Conservation (phyloP, 2,797 vertebrate species). For the Anabas testudineus region DNA sequence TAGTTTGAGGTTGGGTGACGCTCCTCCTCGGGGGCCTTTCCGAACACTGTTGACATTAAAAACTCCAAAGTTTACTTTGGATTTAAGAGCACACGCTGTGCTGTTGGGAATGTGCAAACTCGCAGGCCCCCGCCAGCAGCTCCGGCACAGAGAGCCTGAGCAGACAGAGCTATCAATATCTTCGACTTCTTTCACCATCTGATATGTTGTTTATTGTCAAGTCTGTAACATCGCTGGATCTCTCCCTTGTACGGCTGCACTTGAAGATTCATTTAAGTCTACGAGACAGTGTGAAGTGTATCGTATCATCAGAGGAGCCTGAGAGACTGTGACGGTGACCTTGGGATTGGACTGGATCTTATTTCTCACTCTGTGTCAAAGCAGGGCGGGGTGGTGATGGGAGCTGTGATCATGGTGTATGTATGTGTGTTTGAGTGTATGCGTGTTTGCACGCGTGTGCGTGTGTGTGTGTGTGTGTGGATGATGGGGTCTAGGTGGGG, state of each 20-base stretch:
- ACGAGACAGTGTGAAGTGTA: slow-evolving; percentile 69
- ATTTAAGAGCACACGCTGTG: slow-evolving; percentile 33
- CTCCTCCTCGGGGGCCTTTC: slow-evolving; percentile 38
- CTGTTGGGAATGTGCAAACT: slow-evolving; percentile 43
- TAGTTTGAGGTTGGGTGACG: slow-evolving; percentile 51
- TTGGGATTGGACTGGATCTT: slow-evolving; percentile 76
- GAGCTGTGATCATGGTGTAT: slow-evolving; percentile 13
- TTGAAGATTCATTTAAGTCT: slow-evolving; percentile 72
- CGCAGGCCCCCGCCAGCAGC: slow-evolving; percentile 18
- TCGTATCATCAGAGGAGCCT: slow-evolving; percentile 62
- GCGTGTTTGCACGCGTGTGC: slow-evolving; percentile 5
- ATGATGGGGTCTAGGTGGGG: slow-evolving; percentile 2
- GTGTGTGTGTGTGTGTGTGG: slow-evolving; percentile 11
- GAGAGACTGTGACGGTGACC: slow-evolving; percentile 76
- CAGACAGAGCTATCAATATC: slow-evolving; percentile 73
- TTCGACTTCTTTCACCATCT: slow-evolving; percentile 75
- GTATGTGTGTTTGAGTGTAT: neutral
- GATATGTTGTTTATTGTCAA: slow-evolving; percentile 79
- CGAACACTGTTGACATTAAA: slow-evolving; percentile 47
- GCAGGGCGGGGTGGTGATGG: slow-evolving; percentile 28
- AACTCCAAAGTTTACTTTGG: slow-evolving; percentile 51
- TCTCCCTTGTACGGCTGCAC: slow-evolving; percentile 61
- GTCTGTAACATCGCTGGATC: slow-evolving; percentile 64
- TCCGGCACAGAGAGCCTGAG: slow-evolving; percentile 21
- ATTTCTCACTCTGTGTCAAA: slow-evolving; percentile 70